These are phyloP conservation scores for Netelia fuscicornis DNA, from an alignment of 2,888 invertebrate genomes.

Conservation along the genomic window DNA sequence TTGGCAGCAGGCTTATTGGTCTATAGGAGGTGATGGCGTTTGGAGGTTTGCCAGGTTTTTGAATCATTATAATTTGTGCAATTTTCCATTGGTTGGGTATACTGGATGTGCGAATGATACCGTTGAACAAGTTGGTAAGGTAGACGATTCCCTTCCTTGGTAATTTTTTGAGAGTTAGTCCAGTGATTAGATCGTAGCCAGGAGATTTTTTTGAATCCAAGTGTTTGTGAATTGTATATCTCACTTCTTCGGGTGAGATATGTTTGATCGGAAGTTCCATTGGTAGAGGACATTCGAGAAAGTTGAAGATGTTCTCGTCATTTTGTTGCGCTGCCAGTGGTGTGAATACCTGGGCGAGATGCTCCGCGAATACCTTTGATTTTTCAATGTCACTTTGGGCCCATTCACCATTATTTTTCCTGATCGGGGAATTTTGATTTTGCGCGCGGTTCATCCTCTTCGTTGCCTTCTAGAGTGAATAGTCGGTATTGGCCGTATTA, in stretches of 20 bases:
- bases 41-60: conserved; percentile 70
- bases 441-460: conserved; percentile 40
- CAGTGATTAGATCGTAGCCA: too few species aligned
- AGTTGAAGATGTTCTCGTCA: background rate
- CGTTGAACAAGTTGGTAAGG: too few species aligned
- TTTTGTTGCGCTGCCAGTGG: background rate
- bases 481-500: conserved; percentile 15
- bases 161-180: too few species aligned
- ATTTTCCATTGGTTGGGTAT: too few species aligned
- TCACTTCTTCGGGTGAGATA: background rate
- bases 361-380: conserved; percentile 43
- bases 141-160: too few species aligned
- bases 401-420: conserved; percentile 33
- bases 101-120: too few species aligned
- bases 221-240: background rate
- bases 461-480: conserved; percentile 63
- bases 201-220: conserved; percentile 54
- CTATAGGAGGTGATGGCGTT: background rate
- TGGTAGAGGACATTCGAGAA: conserved; percentile 1
- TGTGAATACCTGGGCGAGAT: conserved; percentile 46
- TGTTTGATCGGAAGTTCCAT: background rate
- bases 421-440: conserved; percentile 34
- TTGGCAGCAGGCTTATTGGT: background rate
- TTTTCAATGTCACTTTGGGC: conserved; percentile 55
- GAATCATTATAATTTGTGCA: conserved; percentile 57